Base-by-base conservation (phyloP, 2,113 vertebrate genomes). In the Opisthocomus hoazin region DNA sequence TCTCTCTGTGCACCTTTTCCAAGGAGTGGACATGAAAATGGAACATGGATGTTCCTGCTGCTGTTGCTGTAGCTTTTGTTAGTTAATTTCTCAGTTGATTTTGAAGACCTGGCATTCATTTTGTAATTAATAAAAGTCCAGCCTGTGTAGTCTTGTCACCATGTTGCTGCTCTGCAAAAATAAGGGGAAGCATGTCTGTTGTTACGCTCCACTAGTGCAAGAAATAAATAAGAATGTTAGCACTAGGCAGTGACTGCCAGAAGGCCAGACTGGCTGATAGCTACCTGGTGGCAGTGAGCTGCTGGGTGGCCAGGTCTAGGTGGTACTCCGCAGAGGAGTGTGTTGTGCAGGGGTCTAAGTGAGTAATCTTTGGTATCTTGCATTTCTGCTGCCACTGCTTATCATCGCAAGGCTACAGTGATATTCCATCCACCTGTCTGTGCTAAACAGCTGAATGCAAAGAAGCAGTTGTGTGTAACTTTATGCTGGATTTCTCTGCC, bases 81-180 rank as follows among this genome's bases (percentile, higher is more conserved):
- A 39, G 29, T 64, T 75, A 0, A 3, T 68, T 80, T 80, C n/a
- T 46, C 26, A 4, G 45, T 14, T 71, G 37, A 32, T 60, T 71
- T 79, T 7, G 4, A 64, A 78, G 45, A 46, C 29, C 29, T 56
- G n/a, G 11, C 15, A 3, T 75, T 74, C 2, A 1, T 74, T 75
- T 36, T 84, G 29, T 56, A 26, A 2, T 21, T 41, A 46, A 46
- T n/a, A 14, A 2, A 57, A 57, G 58, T 15, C 39, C 10, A 12
- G 37, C n/a, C 12, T 32, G 7, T 30, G 24, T 41, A 6, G n/a
- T 29, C 8, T 5, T 0, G 3, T 78, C 17, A 30, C 53, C 0
- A 0, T 50, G 2, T 27, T n/a, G 53, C 63, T 83, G 56, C 51
- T 10, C 15, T 58, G 24, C 20, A 71, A 54, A 71, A 20, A 2